Evolutionary conservation across 2,888 invertebrate species (phyloP), one percentile per base, ranked within the genome.

Genomic region (Conops quadrifasciatus): DNA sequence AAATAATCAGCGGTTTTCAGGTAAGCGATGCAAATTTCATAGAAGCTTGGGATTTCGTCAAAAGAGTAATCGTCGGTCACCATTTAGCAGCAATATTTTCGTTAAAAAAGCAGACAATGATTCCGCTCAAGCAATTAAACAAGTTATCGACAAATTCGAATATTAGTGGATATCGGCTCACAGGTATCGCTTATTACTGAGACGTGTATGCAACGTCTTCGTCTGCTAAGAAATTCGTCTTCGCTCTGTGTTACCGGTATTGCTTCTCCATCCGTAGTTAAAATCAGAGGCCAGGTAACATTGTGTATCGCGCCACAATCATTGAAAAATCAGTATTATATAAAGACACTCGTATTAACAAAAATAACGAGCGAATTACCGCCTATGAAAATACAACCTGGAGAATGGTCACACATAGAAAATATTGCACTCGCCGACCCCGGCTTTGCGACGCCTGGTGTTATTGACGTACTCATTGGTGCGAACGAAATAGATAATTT

Each of bases 321-420:
- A n/a, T n/a, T n/a, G 13, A 63, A 45, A 15, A 16, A 43, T 45
- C 63, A 63, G 1, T 63, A n/a, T 63, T 21, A 16, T 7, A 63
- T 43, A 19, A 21, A 63, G 19, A 16, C 62, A 45, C 62, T 62
- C 13, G 43, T 62, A 36, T 19, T 62, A n/a, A 16, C 2, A 11
- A 62, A 62, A 43, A 43, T 62, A 13, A 36, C 36, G 7, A 43
- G 43, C 9, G 1, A 43, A 11, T 19, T 63, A 21, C 45, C 43
- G 21, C 7, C 9, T 7, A 24, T 21, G 9, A 45, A 11, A 13
- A 1, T 43, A 2, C 26, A 21, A 63, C 9, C 15, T 45, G 21
- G n/a, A 7, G 19, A 24, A 15, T 66, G 66, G 66, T 19, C 21
- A 11, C 66, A 66, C 51, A 66, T 53, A 21, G 15, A 30, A 19